Percentiles rank a stretch among this genome's conserved stretches.
phyloP scores from a whole-genome alignment of 2,797 vertebrate genomes.

The Miichthys miiuy region DNA sequence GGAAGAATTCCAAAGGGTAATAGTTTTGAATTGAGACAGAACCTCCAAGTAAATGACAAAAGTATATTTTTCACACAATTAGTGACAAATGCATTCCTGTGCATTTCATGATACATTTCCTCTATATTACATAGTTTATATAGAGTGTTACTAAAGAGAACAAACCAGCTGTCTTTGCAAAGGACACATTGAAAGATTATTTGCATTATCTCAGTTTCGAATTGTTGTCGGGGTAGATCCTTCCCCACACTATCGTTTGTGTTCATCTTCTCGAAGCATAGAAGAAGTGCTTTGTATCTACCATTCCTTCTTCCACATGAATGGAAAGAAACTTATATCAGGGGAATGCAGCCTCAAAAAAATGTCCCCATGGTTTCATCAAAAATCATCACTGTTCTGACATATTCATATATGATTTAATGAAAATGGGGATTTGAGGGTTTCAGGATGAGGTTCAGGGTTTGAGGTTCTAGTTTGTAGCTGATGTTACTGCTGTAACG shows the following conservation, averaged over 20 bases:
- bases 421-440: too few species aligned
- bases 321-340: too few species aligned
- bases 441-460: too few species aligned
- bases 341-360: too few species aligned
- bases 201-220: not conserved
- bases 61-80: not conserved
- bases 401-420: too few species aligned
- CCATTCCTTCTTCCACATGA: too few species aligned
- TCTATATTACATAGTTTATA: not conserved
- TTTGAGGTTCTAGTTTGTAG: too few species aligned
- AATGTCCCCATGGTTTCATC: not conserved
- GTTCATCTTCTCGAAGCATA: too few species aligned
- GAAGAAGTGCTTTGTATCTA: too few species aligned
- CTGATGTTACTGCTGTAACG: too few species aligned
- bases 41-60: not conserved
- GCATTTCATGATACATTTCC: not conserved
- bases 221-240: not conserved
- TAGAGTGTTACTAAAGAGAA: not conserved
- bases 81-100: too few species aligned
- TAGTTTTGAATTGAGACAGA: not conserved
- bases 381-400: not conserved
- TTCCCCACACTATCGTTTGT: too few species aligned
- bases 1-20: not conserved
- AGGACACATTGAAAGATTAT: not conserved
- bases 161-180: not conserved